phyloP scores from a whole-genome alignment of 2,888 invertebrate species.

The Dione vanillae region DNA sequence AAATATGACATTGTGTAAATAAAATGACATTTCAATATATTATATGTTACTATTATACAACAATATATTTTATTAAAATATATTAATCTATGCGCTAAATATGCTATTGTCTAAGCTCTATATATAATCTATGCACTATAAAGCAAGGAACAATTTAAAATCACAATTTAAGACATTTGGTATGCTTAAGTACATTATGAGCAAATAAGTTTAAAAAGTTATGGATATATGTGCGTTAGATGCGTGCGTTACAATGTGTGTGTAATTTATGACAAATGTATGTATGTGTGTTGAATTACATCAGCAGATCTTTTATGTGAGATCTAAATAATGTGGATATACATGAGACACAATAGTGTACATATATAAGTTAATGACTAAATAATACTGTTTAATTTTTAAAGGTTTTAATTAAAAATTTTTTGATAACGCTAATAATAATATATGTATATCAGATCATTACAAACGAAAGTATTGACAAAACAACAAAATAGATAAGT shows the following conservation, averaged over 20 bases:
- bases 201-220: slow-evolving; percentile 48
- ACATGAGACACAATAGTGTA: not conserved
- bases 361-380: not conserved
- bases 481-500: too few relatives aligned
- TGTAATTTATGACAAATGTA: slow-evolving; percentile 10
- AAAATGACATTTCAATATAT: slow-evolving; percentile 14
- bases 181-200: slow-evolving; percentile 46
- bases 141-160: slow-evolving; percentile 48
- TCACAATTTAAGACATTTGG: slow-evolving; percentile 49
- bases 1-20: slow-evolving; percentile 17
- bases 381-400: too few relatives aligned
- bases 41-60: slow-evolving; percentile 6
- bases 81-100: slow-evolving; percentile 5
- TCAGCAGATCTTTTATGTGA: slow-evolving; percentile 6
- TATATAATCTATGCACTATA: slow-evolving; percentile 15
- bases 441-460: too few relatives aligned
- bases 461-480: too few relatives aligned
- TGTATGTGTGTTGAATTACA: not conserved
- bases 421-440: too few relatives aligned
- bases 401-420: too few relatives aligned
- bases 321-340: not conserved
- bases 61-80: slow-evolving; percentile 39
- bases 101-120: slow-evolving; percentile 7
- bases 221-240: slow-evolving; percentile 56
- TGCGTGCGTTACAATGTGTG: slow-evolving; percentile 24